Base-by-base conservation (phyloP, 2,797 vertebrate species). In the Eurystomus glaucurus region DNA sequence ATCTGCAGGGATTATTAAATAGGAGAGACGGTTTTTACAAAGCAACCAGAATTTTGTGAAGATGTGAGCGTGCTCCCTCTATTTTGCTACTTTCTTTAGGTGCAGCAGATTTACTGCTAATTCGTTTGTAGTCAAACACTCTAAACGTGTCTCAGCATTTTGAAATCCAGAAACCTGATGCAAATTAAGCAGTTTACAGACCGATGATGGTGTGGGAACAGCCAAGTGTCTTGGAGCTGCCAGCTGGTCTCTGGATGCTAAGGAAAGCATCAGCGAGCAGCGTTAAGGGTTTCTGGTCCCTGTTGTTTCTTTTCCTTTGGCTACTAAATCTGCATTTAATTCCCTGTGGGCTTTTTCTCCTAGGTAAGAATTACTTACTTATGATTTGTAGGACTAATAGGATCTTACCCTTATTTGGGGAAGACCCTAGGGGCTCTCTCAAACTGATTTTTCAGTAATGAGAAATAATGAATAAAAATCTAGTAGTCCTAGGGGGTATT, bases 371-470 rank as follows among this genome's bases (percentile, higher is more conserved):
- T 85, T 90, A 79, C 51, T 92, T 91, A 48, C 75, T 92, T 83
- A 48, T 89, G 60, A 92, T 95, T 96, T 96, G 68, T 93, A 71
- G n/a, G 11, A 31, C 68, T 96, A 96, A 95, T 91, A 92, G 88
- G 64, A 61, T 89, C 90, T 94, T 92, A 52, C 28, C 26, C 64
- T 89, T 75, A 68, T 72, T 57, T 77, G 50, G 55, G 48, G 55
- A 87, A 71, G 51, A 74, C 82, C 60, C 64, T 45, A 57, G 57
- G 81, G 88, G 23, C 41, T 14, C 80, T 87, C 79, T 93, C 70
- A 70, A 79, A 70, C 70, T 71, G 80, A 74, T 83, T 93, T 94
- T 87, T 93, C 84, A 85, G 77, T 91, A 89, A 85, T 91, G 57
- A 93, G 68, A 90, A 87, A 91, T 77, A 94, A 93, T 87, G 58